Base-by-base conservation (phyloP, 1,140 invertebrate species). In the Drosophila parabipectinata region DNA sequence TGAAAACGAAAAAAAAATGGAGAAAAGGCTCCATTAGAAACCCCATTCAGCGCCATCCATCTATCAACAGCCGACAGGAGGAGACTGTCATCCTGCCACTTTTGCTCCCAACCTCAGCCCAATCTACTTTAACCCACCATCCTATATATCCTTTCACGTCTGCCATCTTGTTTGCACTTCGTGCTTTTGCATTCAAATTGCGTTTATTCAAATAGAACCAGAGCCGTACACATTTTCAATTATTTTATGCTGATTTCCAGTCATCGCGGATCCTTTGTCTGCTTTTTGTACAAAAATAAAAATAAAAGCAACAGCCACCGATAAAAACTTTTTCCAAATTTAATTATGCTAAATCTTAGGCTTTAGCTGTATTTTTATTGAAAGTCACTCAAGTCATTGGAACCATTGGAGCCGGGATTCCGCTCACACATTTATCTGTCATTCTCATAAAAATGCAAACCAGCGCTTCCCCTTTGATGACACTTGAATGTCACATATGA, bases 181-280 rank as follows among this genome's bases (percentile, higher is more conserved):
- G 82, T 87, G 82, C 82, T 88, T 87, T 88, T 87, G 82, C 82
- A 87, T 87, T 87, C 83, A 87, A 88, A 87, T 87, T 87, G 83
- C 82, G 82, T 87, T 87, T 87, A 87, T 87, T 87, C 82, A 87
- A 87, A 87, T 87, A 88, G 82, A 85, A 71, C 59, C 78, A 61
- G 54, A 73, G 72, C 69, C 83, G 75, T 76, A 88, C 82, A 87
- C 78, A 88, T 82, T 87, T 87, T 87, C 82, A 87, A 87, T 87
- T 87, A 87, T 87, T 87, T 87, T 87, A 87, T 87, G 82, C 82
- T 87, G 82, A 87, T 87, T 87, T 77, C 69, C 83, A 60, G 69
- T 53, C 73, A 72, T 52, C 63, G 57, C 73, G 66, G 61, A 79
- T 87, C 78, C 69, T 82, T 85, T 85, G 78, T 85, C 55, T 76